phyloP scores from a whole-genome alignment of 53 echinoderm and acorn worm species.

The Holothuria leucospilota region DNA sequence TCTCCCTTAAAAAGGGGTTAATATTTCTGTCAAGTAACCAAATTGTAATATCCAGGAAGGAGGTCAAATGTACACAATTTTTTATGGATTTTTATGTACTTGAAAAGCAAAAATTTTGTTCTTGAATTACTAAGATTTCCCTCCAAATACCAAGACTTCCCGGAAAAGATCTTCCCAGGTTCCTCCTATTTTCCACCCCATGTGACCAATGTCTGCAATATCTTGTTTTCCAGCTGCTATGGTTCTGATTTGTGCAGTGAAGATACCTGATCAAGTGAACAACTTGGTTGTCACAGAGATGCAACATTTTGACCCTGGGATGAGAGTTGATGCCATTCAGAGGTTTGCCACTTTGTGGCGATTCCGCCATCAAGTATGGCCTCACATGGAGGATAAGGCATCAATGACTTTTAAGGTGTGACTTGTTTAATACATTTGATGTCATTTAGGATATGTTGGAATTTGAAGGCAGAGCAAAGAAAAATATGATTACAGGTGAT shows the following conservation, averaged over 20 bases:
- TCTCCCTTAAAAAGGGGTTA: too few relatives aligned
- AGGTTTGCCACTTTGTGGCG: slow-evolving; percentile 93
- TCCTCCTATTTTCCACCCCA: too few relatives aligned
- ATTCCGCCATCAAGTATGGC: slow-evolving; percentile 95
- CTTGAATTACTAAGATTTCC: too few relatives aligned
- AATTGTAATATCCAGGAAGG: too few relatives aligned
- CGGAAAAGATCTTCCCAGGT: too few relatives aligned
- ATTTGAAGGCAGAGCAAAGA: neutral
- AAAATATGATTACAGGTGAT: too few relatives aligned
- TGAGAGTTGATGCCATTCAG: slow-evolving; percentile 89
- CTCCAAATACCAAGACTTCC: too few relatives aligned
- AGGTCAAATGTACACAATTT: too few relatives aligned
- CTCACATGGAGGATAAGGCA: slow-evolving; percentile 95
- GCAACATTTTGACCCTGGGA: slow-evolving; percentile 90
- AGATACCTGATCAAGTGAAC: slow-evolving; percentile 84
- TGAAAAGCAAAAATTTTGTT: too few relatives aligned
- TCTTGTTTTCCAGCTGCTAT: slow-evolving; percentile 68
- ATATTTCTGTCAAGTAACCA: too few relatives aligned
- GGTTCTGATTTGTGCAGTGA: slow-evolving; percentile 92
- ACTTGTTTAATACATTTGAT: neutral
- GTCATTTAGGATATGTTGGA: neutral
- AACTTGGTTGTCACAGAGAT: slow-evolving; percentile 89
- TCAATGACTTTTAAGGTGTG: slow-evolving; percentile 86
- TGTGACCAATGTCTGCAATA: neutral
- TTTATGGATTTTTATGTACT: too few relatives aligned